These are phyloP conservation scores for Tetramorium simillimum DNA, from an alignment of 1,140 invertebrate genomes.

Conservation along the genomic window DNA sequence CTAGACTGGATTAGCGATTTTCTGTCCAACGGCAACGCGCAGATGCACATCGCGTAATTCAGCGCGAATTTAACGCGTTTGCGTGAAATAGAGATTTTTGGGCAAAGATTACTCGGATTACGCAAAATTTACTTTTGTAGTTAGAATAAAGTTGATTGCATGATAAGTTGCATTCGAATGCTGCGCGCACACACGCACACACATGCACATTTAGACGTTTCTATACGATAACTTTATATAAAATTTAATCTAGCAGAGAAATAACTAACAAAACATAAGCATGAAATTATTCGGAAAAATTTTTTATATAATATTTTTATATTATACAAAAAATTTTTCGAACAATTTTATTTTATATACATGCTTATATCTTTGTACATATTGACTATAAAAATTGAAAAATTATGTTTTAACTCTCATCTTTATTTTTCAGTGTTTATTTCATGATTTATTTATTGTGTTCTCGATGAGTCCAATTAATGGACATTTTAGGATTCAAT, in stretches of 20 bases:
- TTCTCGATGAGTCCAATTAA: not conserved
- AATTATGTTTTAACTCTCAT: not conserved
- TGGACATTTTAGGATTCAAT: not conserved
- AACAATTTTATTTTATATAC: too few relatives aligned
- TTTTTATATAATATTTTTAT: not conserved
- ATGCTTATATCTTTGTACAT: too few relatives aligned
- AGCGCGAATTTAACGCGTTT: conserved; percentile 24
- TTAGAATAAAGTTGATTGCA: not conserved
- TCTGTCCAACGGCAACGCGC: not conserved
- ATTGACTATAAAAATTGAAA: not conserved
- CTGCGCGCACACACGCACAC: too few relatives aligned
- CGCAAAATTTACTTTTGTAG: conserved; percentile 13
- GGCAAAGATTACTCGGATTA: not conserved
- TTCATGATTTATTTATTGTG: not conserved
- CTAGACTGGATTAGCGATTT: conserved; percentile 19
- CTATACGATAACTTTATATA: not conserved
- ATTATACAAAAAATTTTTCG: too few relatives aligned
- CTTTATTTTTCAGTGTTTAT: not conserved
- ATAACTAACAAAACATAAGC: not conserved
- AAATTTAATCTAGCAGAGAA: not conserved
- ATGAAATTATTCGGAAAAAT: not conserved
- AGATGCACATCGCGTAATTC: conserved; percentile 26
- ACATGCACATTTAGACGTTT: not conserved
- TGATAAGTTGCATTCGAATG: not conserved
- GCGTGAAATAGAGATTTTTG: conserved; percentile 4